These are phyloP conservation scores for Apotomis capreana DNA, from an alignment of 2,888 invertebrate species.

Conservation along the genomic window DNA sequence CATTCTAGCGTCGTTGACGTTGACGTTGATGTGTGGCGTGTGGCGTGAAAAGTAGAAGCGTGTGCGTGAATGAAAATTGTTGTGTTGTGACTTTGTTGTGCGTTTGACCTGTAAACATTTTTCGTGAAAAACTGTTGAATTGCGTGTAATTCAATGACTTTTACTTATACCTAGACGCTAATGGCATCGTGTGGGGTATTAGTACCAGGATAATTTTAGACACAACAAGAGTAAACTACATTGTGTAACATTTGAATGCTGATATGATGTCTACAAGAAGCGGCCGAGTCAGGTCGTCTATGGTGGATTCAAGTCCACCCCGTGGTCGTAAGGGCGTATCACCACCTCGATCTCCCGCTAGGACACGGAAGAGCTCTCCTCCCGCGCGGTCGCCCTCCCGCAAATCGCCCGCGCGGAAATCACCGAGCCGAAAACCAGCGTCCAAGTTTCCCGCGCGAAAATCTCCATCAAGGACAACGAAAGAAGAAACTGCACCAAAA, in stretches of 20 bases:
- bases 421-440: conserved; percentile 74
- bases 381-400: conserved; percentile 68
- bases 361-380: conserved; percentile 71
- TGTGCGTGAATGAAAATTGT: conserved; percentile 56
- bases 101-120: conserved; percentile 46
- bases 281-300: conserved; percentile 65
- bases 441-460: conserved; percentile 73
- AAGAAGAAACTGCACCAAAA: conserved; percentile 56
- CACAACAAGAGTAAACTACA: conserved; percentile 48
- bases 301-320: conserved; percentile 68
- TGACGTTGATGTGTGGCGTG: conserved; percentile 61
- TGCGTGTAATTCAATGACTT: conserved; percentile 38
- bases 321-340: conserved; percentile 69
- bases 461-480: conserved; percentile 70
- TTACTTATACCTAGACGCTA: conserved; percentile 45
- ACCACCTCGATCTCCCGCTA: conserved; percentile 76
- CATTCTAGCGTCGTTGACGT: conserved; percentile 73
- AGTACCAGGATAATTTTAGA: conserved; percentile 66
- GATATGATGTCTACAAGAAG: conserved; percentile 74
- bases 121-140: conserved; percentile 38
- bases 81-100: conserved; percentile 47
- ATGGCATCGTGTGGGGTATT: conserved; percentile 68
- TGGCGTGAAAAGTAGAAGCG: conserved; percentile 55
- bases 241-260: conserved; percentile 45
- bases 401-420: conserved; percentile 81